Percentiles rank a stretch among this genome's conserved stretches.
Evolutionary conservation across 1,140 invertebrate species (phyloP).

Genomic region (Drosophila truncata): DNA sequence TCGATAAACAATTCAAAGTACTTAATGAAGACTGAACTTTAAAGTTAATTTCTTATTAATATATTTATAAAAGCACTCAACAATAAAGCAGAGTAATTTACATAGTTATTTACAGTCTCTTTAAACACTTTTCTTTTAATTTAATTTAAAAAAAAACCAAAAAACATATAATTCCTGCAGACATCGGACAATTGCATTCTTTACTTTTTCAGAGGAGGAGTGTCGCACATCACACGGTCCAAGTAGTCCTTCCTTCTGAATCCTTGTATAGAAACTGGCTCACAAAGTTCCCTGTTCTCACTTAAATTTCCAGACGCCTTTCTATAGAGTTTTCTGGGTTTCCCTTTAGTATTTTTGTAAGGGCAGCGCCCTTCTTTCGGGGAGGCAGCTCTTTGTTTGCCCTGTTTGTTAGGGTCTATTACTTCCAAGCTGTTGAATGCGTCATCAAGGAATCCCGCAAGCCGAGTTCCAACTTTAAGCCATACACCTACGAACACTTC

Average conservation of each 20-base stretch:
- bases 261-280: slow-evolving; percentile 37
- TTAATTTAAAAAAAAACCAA: slow-evolving; percentile 3
- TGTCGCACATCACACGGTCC: slow-evolving; percentile 25
- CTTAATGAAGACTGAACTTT: too few species aligned
- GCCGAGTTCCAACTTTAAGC: slow-evolving; percentile 46
- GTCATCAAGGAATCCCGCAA: slow-evolving; percentile 70
- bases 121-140: too few species aligned
- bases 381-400: slow-evolving; percentile 48
- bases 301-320: slow-evolving; percentile 43
- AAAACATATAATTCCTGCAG: neutral
- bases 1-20: neutral
- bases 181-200: slow-evolving; percentile 4
- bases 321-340: slow-evolving; percentile 4
- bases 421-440: slow-evolving; percentile 80
- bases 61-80: too few species aligned
- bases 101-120: too few species aligned
- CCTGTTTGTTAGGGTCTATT: slow-evolving; percentile 70
- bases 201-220: neutral
- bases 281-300: slow-evolving; percentile 24
- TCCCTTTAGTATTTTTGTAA: slow-evolving; percentile 36
- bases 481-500: slow-evolving; percentile 34
- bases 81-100: too few species aligned
- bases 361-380: slow-evolving; percentile 32
- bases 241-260: slow-evolving; percentile 28
- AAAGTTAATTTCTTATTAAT: too few species aligned